A percentile compares a stretch with the other conserved stretches of the same genome.
Conservation (phyloP, 2,797 vertebrate genomes). For the Heliangelus exortis region DNA sequence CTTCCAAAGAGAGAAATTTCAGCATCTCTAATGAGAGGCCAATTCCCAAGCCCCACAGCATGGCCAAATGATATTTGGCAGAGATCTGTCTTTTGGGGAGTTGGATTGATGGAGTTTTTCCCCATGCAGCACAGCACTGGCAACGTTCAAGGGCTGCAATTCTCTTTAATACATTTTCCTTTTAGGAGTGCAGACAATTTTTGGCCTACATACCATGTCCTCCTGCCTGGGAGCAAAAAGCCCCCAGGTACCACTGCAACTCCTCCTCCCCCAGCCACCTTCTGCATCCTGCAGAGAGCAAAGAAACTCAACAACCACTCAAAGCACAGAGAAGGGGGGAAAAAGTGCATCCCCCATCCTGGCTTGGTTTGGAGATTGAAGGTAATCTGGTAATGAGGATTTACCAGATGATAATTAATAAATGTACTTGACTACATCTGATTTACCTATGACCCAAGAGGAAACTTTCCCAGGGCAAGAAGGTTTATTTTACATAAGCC, state of each 20-base stretch:
- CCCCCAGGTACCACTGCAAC: neutral
- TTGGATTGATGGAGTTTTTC: neutral
- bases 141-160: neutral
- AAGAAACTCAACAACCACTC: neutral
- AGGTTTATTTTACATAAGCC: neutral
- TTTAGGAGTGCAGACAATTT: neutral
- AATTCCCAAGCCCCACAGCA: neutral
- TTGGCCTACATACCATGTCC: neutral
- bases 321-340: neutral
- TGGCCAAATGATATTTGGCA: neutral
- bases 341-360: accelerated
- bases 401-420: neutral
- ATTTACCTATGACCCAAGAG: neutral
- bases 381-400: neutral
- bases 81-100: neutral
- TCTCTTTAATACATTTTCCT: neutral
- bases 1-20: neutral
- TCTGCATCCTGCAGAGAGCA: neutral
- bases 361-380: neutral
- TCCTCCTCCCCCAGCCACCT: neutral
- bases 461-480: neutral
- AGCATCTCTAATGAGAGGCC: neutral
- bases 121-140: neutral
- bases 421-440: neutral
- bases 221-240: neutral